These are phyloP conservation scores for Pao palembangensis DNA, from an alignment of 2,113 vertebrate genomes.

Conservation along the genomic window DNA sequence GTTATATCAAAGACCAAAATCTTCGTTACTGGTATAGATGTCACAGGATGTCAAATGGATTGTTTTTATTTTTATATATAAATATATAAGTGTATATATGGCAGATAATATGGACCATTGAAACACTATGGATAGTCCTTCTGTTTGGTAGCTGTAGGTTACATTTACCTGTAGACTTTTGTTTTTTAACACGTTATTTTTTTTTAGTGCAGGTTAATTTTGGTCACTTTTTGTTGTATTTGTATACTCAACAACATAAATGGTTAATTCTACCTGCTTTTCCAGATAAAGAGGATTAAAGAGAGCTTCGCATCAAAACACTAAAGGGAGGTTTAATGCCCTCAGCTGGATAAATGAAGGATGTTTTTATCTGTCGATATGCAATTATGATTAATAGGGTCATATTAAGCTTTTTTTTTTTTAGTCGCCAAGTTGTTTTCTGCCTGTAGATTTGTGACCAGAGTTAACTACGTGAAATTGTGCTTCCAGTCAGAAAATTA, in stretches of 20 bases:
- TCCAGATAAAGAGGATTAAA: slow-evolving; percentile 13
- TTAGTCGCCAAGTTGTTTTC: no score
- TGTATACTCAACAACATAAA: slow-evolving; percentile 18
- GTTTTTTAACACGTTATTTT: slow-evolving; percentile 29
- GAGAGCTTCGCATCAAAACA: slow-evolving; percentile 29
- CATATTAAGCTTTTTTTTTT: no score
- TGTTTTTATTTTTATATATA: slow-evolving; percentile 36
- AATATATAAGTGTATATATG: slow-evolving; percentile 36
- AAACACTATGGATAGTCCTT: slow-evolving; percentile 72
- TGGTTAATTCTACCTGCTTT: slow-evolving; percentile 5
- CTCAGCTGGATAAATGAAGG: slow-evolving; percentile 22
- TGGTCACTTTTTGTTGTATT: slow-evolving; percentile 9
- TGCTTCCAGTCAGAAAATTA: no score
- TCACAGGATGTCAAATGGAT: slow-evolving; percentile 55
- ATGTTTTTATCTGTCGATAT: no score
- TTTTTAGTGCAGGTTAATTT: slow-evolving; percentile 38
- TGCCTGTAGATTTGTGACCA: no score
- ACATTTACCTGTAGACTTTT: slow-evolving; percentile 27
- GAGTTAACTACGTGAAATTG: no score
- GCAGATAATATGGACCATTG: slow-evolving; percentile 61
- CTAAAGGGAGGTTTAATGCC: slow-evolving; percentile 29
- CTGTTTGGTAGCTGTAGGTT: slow-evolving; percentile 37
- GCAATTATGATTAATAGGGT: no score
- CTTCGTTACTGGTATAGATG: slow-evolving; percentile 63
- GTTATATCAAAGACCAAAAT: slow-evolving; percentile 72